Evolutionary conservation across 2,113 vertebrate species (phyloP).

Genomic region (Puntigrus tetrazona): DNA sequence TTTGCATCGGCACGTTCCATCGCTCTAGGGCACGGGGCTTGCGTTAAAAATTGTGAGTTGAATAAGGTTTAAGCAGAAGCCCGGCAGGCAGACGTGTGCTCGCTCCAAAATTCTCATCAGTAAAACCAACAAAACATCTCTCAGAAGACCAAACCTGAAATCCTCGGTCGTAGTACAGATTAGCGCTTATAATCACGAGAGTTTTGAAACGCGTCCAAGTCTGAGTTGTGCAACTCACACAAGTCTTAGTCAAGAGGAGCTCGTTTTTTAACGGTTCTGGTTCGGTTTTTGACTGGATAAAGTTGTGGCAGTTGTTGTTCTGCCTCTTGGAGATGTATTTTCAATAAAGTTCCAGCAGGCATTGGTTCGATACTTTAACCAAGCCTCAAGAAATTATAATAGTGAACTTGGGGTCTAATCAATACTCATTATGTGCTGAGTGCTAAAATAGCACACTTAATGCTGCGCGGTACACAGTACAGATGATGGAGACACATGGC

Average conservation of each 20-base stretch:
- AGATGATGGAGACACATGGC: not conserved
- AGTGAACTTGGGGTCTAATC: slow-evolving; percentile 11
- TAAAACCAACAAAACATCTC: slow-evolving; percentile 29
- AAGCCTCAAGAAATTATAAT: slow-evolving; percentile 12
- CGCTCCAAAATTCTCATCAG: slow-evolving; percentile 8
- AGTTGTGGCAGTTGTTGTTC: not conserved
- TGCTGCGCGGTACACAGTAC: not conserved
- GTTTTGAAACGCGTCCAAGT: not conserved
- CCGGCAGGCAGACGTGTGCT: not conserved
- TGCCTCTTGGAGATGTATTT: not conserved
- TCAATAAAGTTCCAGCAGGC: slow-evolving; percentile 9
- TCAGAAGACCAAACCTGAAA: not conserved
- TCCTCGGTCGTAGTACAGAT: not conserved
- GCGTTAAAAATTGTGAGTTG: not conserved
- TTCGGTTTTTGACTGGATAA: not conserved
- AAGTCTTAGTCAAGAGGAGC: not conserved
- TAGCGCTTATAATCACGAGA: not conserved
- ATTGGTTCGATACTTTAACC: slow-evolving; percentile 15
- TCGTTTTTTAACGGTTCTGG: not conserved
- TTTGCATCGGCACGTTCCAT: slow-evolving; percentile 26
- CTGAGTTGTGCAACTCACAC: not conserved
- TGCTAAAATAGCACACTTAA: not conserved
- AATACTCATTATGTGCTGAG: slow-evolving; percentile 11
- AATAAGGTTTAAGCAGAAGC: slow-evolving; percentile 5
- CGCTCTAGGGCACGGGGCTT: not conserved